These are phyloP conservation scores for Drosophila murphyi DNA, from an alignment of 1,140 invertebrate species.

Conservation along the genomic window DNA sequence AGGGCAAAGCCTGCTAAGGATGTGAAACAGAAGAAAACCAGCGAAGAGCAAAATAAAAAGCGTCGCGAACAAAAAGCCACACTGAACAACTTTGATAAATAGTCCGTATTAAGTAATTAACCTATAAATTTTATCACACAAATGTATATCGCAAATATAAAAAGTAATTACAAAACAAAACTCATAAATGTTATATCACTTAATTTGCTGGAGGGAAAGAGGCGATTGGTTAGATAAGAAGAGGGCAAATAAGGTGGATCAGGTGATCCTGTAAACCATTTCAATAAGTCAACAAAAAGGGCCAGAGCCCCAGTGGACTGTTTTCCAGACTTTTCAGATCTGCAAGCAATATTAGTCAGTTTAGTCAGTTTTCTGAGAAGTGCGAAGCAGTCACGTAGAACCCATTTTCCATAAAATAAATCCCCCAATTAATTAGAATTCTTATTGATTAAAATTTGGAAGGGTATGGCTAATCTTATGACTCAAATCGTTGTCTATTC, in stretches of 20 bases:
- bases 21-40: background rate
- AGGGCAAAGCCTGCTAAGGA: constrained; percentile 50
- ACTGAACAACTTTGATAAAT: constrained; percentile 44
- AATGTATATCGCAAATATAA: constrained; percentile 20
- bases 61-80: constrained; percentile 47
- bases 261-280: too few relatives aligned
- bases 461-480: constrained; percentile 9
- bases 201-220: too few relatives aligned
- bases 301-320: too few relatives aligned
- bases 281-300: too few relatives aligned
- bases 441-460: constrained; percentile 25
- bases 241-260: too few relatives aligned
- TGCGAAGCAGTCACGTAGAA: too few relatives aligned
- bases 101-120: constrained; percentile 37
- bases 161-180: constrained; percentile 39
- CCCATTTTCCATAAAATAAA: too few relatives aligned
- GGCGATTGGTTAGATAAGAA: too few relatives aligned
- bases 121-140: constrained; percentile 54
- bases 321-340: too few relatives aligned
- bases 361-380: too few relatives aligned
- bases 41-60: background rate
- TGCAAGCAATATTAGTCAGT: too few relatives aligned
- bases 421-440: background rate
- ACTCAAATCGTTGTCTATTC: constrained; percentile 22
- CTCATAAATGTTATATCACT: background rate